Evolutionary conservation across 2,797 vertebrate genomes (phyloP).

Genomic region (Loris lydekkerianus): DNA sequence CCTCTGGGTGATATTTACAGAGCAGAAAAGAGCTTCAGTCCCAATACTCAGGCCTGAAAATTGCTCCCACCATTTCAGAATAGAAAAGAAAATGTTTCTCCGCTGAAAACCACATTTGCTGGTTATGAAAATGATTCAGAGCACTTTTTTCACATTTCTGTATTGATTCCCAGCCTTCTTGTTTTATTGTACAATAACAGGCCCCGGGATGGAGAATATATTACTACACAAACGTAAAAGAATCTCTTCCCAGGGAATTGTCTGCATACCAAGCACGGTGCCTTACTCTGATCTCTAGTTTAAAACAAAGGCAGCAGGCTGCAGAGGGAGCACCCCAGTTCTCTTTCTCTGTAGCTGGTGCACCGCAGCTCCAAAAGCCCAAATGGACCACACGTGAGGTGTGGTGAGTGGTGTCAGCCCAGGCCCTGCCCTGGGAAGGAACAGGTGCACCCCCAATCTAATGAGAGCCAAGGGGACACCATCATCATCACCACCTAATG

Average conservation of each 20-base stretch:
- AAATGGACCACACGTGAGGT: neutral
- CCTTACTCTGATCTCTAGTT: neutral
- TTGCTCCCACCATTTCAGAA: slow-evolving; percentile 59
- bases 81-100: slow-evolving; percentile 77
- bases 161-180: slow-evolving; percentile 76
- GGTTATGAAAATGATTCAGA: slow-evolving; percentile 79
- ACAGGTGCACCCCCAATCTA: neutral
- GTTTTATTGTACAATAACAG: slow-evolving; percentile 77
- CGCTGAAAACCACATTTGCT: slow-evolving; percentile 68
- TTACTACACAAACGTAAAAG: slow-evolving; percentile 21
- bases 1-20: slow-evolving; percentile 61
- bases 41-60: slow-evolving; percentile 60
- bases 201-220: slow-evolving; percentile 34
- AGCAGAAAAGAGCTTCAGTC: slow-evolving; percentile 54
- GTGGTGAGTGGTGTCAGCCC: neutral
- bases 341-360: neutral
- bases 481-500: neutral
- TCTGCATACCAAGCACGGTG: neutral
- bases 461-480: neutral
- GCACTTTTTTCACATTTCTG: slow-evolving; percentile 57
- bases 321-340: neutral
- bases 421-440: neutral
- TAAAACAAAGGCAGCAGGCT: slow-evolving; percentile 28
- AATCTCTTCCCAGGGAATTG: slow-evolving; percentile 67
- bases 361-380: neutral